Percentiles rank a stretch among this genome's conserved stretches.
Conservation (phyloP, 2,888 invertebrate species). For the Spatulosminthurus flaviceps region DNA sequence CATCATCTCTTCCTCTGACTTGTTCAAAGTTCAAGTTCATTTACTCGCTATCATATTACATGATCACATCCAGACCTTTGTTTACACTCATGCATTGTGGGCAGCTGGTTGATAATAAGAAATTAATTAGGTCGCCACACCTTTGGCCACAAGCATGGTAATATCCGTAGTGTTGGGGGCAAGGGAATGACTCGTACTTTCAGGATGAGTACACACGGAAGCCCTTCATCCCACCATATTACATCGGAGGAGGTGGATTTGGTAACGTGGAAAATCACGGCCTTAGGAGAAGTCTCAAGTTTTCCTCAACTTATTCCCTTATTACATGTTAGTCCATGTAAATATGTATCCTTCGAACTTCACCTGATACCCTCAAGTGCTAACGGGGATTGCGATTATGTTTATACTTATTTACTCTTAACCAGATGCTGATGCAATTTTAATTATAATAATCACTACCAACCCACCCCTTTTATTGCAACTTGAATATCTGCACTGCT, state of each 20-base stretch:
- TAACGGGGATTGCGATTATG: conserved; percentile 1
- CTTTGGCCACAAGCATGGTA: conserved; percentile 24
- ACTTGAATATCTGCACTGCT: too few species aligned
- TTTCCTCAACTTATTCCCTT: not conserved
- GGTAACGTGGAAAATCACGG: not conserved
- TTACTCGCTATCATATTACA: conserved; percentile 40
- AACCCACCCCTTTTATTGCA: too few species aligned
- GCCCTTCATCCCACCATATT: not conserved
- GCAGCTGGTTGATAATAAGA: conserved; percentile 41
- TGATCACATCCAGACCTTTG: not conserved
- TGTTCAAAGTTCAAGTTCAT: conserved; percentile 42
- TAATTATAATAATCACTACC: not conserved
- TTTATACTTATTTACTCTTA: not conserved
- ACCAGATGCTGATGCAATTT: not conserved
- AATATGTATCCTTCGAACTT: not conserved
- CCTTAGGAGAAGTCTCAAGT: conserved; percentile 1
- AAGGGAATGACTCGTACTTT: not conserved
- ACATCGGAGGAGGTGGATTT: not conserved
- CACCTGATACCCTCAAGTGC: not conserved
- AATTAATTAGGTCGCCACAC: conserved; percentile 47
- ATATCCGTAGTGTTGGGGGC: not conserved
- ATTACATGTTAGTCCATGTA: too few species aligned
- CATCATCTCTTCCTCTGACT: not conserved
- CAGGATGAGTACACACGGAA: not conserved
- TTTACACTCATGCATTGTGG: not conserved